These are phyloP conservation scores for Scortum barcoo DNA, from an alignment of 2,113 vertebrate species.

Conservation along the genomic window DNA sequence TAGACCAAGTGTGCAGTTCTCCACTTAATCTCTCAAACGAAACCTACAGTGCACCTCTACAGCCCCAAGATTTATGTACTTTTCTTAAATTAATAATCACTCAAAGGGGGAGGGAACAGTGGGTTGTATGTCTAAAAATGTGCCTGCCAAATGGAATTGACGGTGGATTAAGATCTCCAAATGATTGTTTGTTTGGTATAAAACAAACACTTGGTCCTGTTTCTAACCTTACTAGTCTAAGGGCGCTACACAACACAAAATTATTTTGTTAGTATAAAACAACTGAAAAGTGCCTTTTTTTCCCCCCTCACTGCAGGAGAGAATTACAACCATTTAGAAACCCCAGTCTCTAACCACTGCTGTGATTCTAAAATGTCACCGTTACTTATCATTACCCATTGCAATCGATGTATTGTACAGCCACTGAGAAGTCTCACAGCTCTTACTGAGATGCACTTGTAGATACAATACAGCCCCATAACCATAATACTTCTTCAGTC, in stretches of 20 bases:
- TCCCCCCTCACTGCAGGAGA: not conserved
- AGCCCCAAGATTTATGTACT: not conserved
- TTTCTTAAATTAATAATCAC: not conserved
- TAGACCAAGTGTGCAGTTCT: no score
- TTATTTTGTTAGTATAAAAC: not conserved
- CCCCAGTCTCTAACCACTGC: not conserved
- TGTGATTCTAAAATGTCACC: not conserved
- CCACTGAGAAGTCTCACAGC: slow-evolving; percentile 1
- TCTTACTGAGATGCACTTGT: not conserved
- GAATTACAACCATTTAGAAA: not conserved
- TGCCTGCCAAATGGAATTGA: not conserved
- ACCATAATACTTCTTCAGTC: not conserved
- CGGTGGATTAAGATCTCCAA: not conserved
- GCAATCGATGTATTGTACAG: slow-evolving; percentile 11
- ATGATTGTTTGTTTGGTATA: not conserved
- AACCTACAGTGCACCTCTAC: not conserved
- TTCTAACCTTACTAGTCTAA: not conserved
- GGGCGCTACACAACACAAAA: not conserved
- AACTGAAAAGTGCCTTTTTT: slow-evolving; percentile 3
- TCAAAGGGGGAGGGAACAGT: not conserved
- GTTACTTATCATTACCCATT: slow-evolving; percentile 9
- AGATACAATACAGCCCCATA: not conserved
- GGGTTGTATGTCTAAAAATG: not conserved
- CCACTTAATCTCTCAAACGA: not conserved
- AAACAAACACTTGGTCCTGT: not conserved